A percentile compares a stretch with the other conserved stretches of the same genome.
These are phyloP conservation scores for Zelleria hepariella DNA, from an alignment of 2,888 invertebrate genomes.

Conservation along the genomic window DNA sequence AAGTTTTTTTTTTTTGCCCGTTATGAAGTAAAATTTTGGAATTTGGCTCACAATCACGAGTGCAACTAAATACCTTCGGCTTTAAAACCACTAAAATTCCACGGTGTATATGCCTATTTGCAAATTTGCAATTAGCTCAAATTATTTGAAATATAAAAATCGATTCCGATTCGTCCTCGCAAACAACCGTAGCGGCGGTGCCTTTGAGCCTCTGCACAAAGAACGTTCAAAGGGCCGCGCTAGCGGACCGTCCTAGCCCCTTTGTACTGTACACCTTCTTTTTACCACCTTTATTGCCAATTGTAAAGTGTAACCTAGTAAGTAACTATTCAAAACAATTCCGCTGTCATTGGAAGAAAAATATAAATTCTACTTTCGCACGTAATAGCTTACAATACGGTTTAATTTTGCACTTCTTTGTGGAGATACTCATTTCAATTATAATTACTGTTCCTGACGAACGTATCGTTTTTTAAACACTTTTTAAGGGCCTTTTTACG, in stretches of 20 bases:
- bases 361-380: too few species aligned
- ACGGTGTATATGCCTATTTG: neutral
- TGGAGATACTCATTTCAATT: too few species aligned
- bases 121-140: neutral
- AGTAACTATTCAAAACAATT: neutral
- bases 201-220: slow-evolving; percentile 51
- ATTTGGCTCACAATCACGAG: neutral
- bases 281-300: neutral
- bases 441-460: too few species aligned
- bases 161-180: slow-evolving; percentile 36
- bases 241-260: neutral
- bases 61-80: neutral
- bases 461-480: neutral
- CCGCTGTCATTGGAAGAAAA: neutral
- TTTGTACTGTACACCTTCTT: neutral
- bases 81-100: neutral
- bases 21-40: too few species aligned
- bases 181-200: slow-evolving; percentile 22
- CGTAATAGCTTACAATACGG: too few species aligned
- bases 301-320: neutral
- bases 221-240: slow-evolving; percentile 45
- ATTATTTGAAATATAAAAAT: slow-evolving; percentile 38
- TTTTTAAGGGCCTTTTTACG: too few species aligned
- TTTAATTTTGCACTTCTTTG: too few species aligned
- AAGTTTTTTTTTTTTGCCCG: too few species aligned